Evolutionary conservation across 2,888 invertebrate species (phyloP), one percentile per base, ranked within the genome.

Genomic region (Hybos culiciformis): DNA sequence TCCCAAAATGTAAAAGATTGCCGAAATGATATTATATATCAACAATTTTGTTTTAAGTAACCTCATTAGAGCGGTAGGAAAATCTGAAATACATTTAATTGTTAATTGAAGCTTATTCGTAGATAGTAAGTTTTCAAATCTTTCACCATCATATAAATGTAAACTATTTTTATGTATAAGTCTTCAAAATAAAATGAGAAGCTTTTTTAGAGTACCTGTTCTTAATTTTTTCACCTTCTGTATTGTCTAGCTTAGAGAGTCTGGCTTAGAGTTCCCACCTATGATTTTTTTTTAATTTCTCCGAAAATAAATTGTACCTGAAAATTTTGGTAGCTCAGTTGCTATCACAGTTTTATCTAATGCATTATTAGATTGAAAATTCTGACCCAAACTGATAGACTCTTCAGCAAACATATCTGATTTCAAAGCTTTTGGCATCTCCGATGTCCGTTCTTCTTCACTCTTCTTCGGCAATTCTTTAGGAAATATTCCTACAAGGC

Each of bases 401-500:
- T 11, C 55, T 36, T 63, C 62, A 11, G 55, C 53, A 6, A 47
- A 42, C 33, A 54, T 54, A 0, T 59, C 59, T 26, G 55, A 54
- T 5, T 58, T 56, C 15, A 62, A 47, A 0, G 56, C 58, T 26
- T 60, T 56, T 1, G 64, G 63, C 45, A 58, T 37, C 34, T 60
- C 62, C 1, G 63, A 60, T 21, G 57, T 59, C 36, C 50, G 46
- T 14, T 50, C 50, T 2, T 41, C 44, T 9, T 37, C 11, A 21
- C 17, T 7, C 38, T 60, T 61, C 3, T n/a, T n/a, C n/a, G 63
- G 66, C 45, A 64, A 45, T 48, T 59, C 54, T 41, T 66, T 61
- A 45, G 82, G 82, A 53, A 80, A 83, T 54, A 78, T 66, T 2
- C 76, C 75, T 46, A 83, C 71, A 2, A 80, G 62, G 12, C 77